Base-by-base conservation (phyloP, 2,888 invertebrate genomes). In the Tanytarsus gracilentus region DNA sequence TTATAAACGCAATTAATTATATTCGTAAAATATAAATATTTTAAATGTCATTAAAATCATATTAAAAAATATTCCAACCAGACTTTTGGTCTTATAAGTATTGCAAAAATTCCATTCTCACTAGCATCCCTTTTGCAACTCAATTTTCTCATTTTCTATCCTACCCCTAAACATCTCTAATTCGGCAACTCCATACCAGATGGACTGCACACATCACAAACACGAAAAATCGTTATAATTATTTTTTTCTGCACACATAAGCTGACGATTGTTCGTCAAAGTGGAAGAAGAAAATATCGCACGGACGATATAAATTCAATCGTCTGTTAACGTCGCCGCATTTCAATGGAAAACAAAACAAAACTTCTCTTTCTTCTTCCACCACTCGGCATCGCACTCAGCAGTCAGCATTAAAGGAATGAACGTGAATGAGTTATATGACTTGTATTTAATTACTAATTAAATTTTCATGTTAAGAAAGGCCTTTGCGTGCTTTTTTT, bases 351-450 rank as follows among this genome's bases (percentile, higher is more conserved):
- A 53, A 36, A 53, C 53, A 53, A 53, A 36, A 53, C 36, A 53
- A 53, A 50, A 21, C 18, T 9, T n/a, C 14, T 25, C 26, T n/a
- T 53, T 53, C 27, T 48, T 50, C 27, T 4, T 50, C 23, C 44
- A 44, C 23, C 44, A n/a, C n/a, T n/a, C n/a, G n/a, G n/a, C n/a
- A n/a, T n/a, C n/a, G n/a, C n/a, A n/a, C n/a, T n/a, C n/a, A n/a
- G n/a, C n/a, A n/a, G n/a, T n/a, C n/a, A n/a, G n/a, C n/a, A n/a
- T n/a, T n/a, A 36, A 33, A 33, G 14, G 29, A 53, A 21, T 29
- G 33, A 53, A 53, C 53, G 53, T 53, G 53, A 53, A 53, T 53
- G 53, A 53, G 29, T 53, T 53, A 53, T 53, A 25, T 36, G 53
- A 51, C 29, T 51, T 51, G 25, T 51, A 51, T 51, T 51, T 51